Evolutionary conservation across 2,888 invertebrate species (phyloP).

Genomic region (Macrosiphum euphorbiae): DNA sequence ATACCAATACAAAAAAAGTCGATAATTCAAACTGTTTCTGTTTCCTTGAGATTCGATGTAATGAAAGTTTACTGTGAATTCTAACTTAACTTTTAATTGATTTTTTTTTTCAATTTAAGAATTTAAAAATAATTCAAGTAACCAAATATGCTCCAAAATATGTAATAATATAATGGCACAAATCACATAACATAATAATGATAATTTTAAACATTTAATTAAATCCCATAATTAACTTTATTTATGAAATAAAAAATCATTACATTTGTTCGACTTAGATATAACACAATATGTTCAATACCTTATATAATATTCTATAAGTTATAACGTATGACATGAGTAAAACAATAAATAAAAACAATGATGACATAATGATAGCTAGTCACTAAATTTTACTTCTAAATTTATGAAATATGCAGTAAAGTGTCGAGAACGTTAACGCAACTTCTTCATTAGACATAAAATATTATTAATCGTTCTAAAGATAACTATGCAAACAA

Average conservation of each 20-base stretch:
- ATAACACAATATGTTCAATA: not conserved
- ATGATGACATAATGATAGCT: not conserved
- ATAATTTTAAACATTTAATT: not conserved
- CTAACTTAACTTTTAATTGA: not conserved
- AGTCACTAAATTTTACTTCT: not conserved
- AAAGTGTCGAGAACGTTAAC: not conserved
- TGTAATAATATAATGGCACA: not conserved
- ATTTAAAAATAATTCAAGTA: not conserved
- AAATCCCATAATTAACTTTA: not conserved
- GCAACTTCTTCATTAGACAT: slow-evolving; percentile 19
- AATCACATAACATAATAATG: not conserved
- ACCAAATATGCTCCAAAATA: too few species aligned
- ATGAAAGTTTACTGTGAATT: too few species aligned
- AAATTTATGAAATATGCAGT: slow-evolving; percentile 6
- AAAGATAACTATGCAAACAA: slow-evolving; percentile 26
- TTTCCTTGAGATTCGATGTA: not conserved
- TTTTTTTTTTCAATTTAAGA: not conserved
- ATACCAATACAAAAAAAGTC: not conserved
- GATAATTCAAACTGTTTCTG: not conserved
- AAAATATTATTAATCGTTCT: slow-evolving; percentile 9
- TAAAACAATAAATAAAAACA: not conserved
- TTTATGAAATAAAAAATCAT: not conserved
- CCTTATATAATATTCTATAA: not conserved
- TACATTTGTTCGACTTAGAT: not conserved
- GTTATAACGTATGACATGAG: not conserved